Base-by-base conservation (phyloP, 1,140 invertebrate species). In the Maconellicoccus hirsutus region DNA sequence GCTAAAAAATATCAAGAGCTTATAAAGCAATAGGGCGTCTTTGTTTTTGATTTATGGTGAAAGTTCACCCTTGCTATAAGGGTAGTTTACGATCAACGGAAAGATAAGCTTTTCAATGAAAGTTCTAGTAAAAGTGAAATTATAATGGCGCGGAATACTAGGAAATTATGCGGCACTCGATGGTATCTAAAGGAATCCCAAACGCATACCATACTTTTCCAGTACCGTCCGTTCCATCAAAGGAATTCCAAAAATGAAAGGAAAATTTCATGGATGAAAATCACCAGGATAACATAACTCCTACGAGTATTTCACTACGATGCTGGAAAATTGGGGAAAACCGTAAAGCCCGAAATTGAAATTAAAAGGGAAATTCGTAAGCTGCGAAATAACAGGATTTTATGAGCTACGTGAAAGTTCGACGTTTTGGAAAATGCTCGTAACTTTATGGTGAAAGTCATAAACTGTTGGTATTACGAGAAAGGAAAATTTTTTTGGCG, bases 61-160 rank as follows among this genome's bases (percentile, higher is more conserved):
- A 52, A 52, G 42, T 52, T 52, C 42, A 52, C 42, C 42, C 42
- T 52, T 52, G n/a, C 16, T 16, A 6, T 3, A 52, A 52, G 42
- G 42, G 42, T 52, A 52, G n/a, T 19, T 33, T 33, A 33, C 29
- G 12, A 12, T 12, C 12, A 12, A 12, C n/a, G 42, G 16, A 52
- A 52, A 8, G 6, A 19, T 14, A 16, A 52, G n/a, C 42, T 52
- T 52, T 52, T 52, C 12, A 16, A 38, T 16, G 10, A 66, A 66
- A 66, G 61, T 66, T 66, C 61, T 12, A 66, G 61, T 66, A 22
- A 66, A 66, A 66, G 61, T 66, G 61, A 66, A 66, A 66, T 66
- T 66, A 66, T 66, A 66, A 66, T 66, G 25, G 61, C 61, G 61
- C 22, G 22, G 25, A 25, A 23, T 26, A 26, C 19, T 25, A 66